Evolutionary conservation across 2,113 vertebrate species (phyloP).

Genomic region (Nibea albiflora): DNA sequence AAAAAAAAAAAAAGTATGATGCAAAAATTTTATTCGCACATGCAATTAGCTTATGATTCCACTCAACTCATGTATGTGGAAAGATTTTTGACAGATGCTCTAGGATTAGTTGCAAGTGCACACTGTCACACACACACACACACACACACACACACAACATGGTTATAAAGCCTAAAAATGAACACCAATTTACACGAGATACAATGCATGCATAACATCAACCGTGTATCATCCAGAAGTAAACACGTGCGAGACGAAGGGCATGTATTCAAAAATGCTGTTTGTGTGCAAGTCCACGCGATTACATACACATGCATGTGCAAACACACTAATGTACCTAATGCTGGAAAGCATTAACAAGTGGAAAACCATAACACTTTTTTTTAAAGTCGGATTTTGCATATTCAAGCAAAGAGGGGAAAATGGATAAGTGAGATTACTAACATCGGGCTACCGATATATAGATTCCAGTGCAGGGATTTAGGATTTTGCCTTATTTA

Average conservation of each 20-base stretch:
- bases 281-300: too few species aligned
- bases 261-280: slow-evolving; percentile 7
- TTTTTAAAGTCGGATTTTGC: neutral
- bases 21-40: slow-evolving; percentile 43
- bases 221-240: neutral
- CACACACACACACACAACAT: slow-evolving; percentile 5
- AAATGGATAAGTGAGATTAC: too few species aligned
- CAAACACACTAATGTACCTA: neutral
- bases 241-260: slow-evolving; percentile 13
- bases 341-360: slow-evolving; percentile 11
- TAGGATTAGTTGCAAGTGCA: neutral
- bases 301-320: neutral
- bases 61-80: slow-evolving; percentile 15
- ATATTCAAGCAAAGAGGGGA: neutral
- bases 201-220: slow-evolving; percentile 11
- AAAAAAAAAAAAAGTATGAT: slow-evolving; percentile 40
- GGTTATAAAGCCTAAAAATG: slow-evolving; percentile 13
- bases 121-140: slow-evolving; percentile 3
- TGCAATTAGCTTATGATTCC: slow-evolving; percentile 45
- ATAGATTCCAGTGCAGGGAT: neutral
- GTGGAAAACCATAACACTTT: neutral
- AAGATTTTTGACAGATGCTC: slow-evolving; percentile 35
- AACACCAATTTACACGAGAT: slow-evolving; percentile 24
- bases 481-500: slow-evolving; percentile 36
- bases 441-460: neutral